phyloP scores from a whole-genome alignment of 2,888 invertebrate genomes.

The Hirtodrosophila duncani region DNA sequence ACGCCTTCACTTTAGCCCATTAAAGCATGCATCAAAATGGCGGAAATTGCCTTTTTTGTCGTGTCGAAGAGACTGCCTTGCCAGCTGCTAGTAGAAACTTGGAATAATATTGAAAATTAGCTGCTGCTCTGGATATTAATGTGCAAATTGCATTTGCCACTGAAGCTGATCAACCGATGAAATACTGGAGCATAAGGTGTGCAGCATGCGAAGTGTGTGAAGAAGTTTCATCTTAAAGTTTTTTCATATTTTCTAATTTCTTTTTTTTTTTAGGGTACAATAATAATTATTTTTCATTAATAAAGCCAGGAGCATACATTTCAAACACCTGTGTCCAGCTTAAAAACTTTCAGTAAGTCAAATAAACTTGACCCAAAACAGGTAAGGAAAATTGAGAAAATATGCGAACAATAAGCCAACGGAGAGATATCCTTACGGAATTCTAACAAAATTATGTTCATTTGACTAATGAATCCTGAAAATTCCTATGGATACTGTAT shows the following conservation, averaged over 20 bases:
- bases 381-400: conserved; percentile 58
- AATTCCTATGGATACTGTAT: too few species aligned
- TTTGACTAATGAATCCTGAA: too few species aligned
- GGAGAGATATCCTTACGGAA: too few species aligned
- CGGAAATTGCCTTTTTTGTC: conserved; percentile 62
- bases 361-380: conserved; percentile 43
- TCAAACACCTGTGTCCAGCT: conserved; percentile 45
- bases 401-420: too few species aligned
- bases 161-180: conserved; percentile 32
- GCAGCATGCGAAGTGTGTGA: background rate
- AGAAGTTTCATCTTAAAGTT: background rate
- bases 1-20: background rate
- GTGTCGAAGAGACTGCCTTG: conserved; percentile 21
- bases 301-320: conserved; percentile 32
- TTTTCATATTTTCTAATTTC: conserved; percentile 3
- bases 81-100: conserved; percentile 42
- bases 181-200: too few species aligned
- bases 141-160: conserved; percentile 52
- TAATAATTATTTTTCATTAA: conserved; percentile 64
- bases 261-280: conserved; percentile 3
- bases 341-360: conserved; percentile 51
- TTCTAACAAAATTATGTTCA: too few species aligned
- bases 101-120: conserved; percentile 58
- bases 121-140: conserved; percentile 55
- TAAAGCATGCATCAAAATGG: conserved; percentile 46